Evolutionary conservation across 2,113 vertebrate species (phyloP), one percentile per base, ranked within the genome.

Genomic region (Saiga tatarica): DNA sequence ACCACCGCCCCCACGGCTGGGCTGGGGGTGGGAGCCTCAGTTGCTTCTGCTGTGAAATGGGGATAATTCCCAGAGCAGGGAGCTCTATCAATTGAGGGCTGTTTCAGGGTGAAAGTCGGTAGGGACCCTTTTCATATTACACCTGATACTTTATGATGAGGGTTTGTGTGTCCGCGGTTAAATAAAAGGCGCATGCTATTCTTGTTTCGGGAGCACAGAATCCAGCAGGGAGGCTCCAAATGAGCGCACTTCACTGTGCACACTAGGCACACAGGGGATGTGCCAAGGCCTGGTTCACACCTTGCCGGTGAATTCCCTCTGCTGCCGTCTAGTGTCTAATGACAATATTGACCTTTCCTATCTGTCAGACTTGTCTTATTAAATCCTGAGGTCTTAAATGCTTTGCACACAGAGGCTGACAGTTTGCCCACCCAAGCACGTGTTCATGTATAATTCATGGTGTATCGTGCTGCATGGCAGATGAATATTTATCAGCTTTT

Each of bases 381-480:
- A 94, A 98, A 98, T 97, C 98, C 98, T 76, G 14, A 98, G 96
- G 98, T 98, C 98, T 98, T 97, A 96, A 97, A 95, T 89, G 98
- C 92, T 96, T 95, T 98, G 97, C 97, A 94, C 88, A 94, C 42
- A 16, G 96, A 67, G 98, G 59, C 96, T 86, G 96, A 97, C 62
- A 57, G 98, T 94, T 97, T 97, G 98, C 98, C 98, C 96, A 98
- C 8, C 95, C 2, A 11, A 97, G 96, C 98, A 97, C 93, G 82
- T 97, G 97, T 36, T 97, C 97, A 95, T 98, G 98, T 90, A 97
- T 98, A 98, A 99, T 98, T 98, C 98, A 98, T 97, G 79, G 91
- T 67, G 15, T 59, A 81, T 53, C 84, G 3, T 64, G 55, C 78
- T 85, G 94, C 64, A 64, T 36, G 6, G 7, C 47, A 53, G 92